These are phyloP conservation scores for Sylvia borin DNA, from an alignment of 2,797 vertebrate species.

Conservation along the genomic window DNA sequence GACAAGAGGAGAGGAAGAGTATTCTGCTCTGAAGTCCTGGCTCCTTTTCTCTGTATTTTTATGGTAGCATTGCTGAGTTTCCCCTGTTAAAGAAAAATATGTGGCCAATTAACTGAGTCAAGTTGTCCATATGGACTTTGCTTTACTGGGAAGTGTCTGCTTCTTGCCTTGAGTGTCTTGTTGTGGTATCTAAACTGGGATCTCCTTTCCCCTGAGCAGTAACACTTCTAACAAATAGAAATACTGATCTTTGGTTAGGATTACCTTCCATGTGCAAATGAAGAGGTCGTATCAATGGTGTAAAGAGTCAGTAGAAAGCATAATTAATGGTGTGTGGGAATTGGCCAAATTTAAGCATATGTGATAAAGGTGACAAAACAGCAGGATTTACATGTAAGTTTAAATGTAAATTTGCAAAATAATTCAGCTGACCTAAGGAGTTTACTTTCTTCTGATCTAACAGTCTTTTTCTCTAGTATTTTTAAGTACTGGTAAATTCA, in stretches of 20 bases:
- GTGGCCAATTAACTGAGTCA: not conserved
- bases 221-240: not conserved
- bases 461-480: not conserved
- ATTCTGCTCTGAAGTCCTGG: not conserved
- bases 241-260: not conserved
- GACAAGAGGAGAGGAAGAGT: not conserved
- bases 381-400: not conserved
- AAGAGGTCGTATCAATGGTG: not conserved
- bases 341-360: not conserved
- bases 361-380: not conserved
- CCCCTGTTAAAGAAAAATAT: not conserved
- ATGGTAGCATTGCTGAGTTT: not conserved
- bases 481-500: not conserved
- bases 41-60: not conserved
- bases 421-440: not conserved
- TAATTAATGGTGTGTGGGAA: not conserved
- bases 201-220: not conserved
- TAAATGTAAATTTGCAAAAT: not conserved
- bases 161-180: not conserved
- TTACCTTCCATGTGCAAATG: not conserved
- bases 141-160: not conserved
- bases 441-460: not conserved
- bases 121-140: not conserved
- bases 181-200: not conserved
- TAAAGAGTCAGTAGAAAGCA: not conserved